Base-by-base conservation (phyloP, 2,888 invertebrate genomes). In the Hemistola chrysoprasaria region DNA sequence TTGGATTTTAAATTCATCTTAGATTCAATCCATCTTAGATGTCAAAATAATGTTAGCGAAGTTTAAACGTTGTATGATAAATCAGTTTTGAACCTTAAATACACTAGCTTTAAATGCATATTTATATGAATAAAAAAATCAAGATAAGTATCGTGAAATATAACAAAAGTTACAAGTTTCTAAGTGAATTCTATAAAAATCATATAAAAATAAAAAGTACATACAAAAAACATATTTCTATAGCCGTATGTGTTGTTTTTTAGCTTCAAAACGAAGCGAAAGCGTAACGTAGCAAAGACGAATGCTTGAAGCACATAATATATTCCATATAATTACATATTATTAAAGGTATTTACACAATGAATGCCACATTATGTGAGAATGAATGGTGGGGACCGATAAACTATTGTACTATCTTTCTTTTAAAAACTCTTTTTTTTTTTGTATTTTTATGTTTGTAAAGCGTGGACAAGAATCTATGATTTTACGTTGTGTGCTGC, bases 281-380 rank as follows among this genome's bases (percentile, higher is more conserved):
- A 67, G 66, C 71, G 53, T 57, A 62, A 64, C 65, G 42, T 77
- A 77, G 75, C 76, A 60, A 65, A 65, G 40, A 67, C 62, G 62
- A 53, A 26, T 36, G 62, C 62, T 50, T 51, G 32, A 65, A 65
- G 63, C 65, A 49, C 41, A 35, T 47, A n/a, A n/a, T n/a, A 36
- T 42, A 32, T 45, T 51, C 56, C 47, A 31, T 44, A 46, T 47
- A 38, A 41, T 50, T 42, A 16, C 36, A 40, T 40, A 43, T 47
- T 33, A 44, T 45, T 37, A 37, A 43, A 27, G 31, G 38, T 68
- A 71, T 70, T 56, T 69, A 71, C 67, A 74, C 0, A 22, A 44
- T 56, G 59, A 62, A 61, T 59, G 53, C 25, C 29, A 65, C 59
- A 65, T 59, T 55, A 53, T 40, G 67, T 67, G 68, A 62, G 43